Evolutionary conservation across 2,888 invertebrate genomes (phyloP), one percentile per base, ranked within the genome.

Genomic region (Leptinotarsa peninsularis): DNA sequence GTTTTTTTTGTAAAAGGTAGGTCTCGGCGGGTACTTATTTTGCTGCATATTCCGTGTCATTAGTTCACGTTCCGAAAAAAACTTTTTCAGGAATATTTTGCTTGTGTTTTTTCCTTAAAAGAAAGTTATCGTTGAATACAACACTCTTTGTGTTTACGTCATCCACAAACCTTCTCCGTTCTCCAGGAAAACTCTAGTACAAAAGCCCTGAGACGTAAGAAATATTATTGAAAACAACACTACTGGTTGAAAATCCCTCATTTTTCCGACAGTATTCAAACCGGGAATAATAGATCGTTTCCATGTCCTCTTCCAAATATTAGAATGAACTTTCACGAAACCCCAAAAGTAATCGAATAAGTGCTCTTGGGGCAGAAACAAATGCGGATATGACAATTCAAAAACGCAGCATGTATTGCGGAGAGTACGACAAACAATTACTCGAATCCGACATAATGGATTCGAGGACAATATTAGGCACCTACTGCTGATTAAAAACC

Each of bases 361-460:
- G 70, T 70, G 70, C 70, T 58, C 49, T 58, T 23, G 49, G n/a
- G 21, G 49, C 49, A 74, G 66, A 74, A 73, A 76, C 69, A 72
- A 72, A 73, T 66, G 72, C 69, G 54, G 69, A 69, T 56, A 70
- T 52, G 66, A 73, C 82, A 81, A 85, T 80, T 78, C 77, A 78
- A 75, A 78, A 77, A 72, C 79, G 58, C 81, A 79, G 76, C 81
- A 72, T 75, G 79, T 75, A 52, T 60, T 74, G 75, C 73, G 68
- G 72, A 79, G 75, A 77, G 75, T 70, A 74, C 69, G 77, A 71
- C 71, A 72, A 78, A 78, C 80, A 80, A 80, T 80, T 77, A 72
- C 69, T 71, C 50, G 75, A 71, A 69, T 78, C 78, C 79, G 76
- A 66, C 78, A 49, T 75, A 70, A 75, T 72, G 76, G 77, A 76